phyloP scores from a whole-genome alignment of 2,888 invertebrate species.

The Amiota mariae region DNA sequence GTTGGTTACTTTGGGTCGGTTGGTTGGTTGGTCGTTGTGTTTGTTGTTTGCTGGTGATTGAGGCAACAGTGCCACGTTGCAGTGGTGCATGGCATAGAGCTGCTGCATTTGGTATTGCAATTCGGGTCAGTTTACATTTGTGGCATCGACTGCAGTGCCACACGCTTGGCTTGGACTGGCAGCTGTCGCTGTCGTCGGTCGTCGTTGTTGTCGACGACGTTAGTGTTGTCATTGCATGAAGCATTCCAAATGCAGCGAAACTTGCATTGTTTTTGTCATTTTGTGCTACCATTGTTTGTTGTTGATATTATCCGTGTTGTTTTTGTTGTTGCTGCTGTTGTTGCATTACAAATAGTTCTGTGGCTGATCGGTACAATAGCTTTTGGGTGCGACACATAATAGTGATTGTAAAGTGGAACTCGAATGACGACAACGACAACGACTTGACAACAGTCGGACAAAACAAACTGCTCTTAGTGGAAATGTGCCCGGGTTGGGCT shows the following conservation, averaged over 20 bases:
- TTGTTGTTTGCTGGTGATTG: neutral
- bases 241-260: slow-evolving; percentile 1
- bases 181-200: neutral
- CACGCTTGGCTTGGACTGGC: neutral
- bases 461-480: too few species aligned
- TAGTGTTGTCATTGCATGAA: neutral
- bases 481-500: too few species aligned
- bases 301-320: neutral
- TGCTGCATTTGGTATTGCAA: slow-evolving; percentile 12
- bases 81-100: neutral
- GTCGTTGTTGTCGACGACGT: too few species aligned
- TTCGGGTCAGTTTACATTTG: slow-evolving; percentile 25
- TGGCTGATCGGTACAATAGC: slow-evolving; percentile 17
- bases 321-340: neutral
- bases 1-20: slow-evolving; percentile 25
- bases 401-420: neutral
- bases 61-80: neutral
- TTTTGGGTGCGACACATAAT: slow-evolving; percentile 16
- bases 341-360: slow-evolving; percentile 23
- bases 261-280: slow-evolving; percentile 28
- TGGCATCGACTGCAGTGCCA: slow-evolving; percentile 21
- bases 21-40: neutral
- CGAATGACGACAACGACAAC: neutral
- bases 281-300: slow-evolving; percentile 25
- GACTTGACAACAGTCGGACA: neutral